Conservation (phyloP, 2,113 vertebrate species). For the Trogon surrucura region DNA sequence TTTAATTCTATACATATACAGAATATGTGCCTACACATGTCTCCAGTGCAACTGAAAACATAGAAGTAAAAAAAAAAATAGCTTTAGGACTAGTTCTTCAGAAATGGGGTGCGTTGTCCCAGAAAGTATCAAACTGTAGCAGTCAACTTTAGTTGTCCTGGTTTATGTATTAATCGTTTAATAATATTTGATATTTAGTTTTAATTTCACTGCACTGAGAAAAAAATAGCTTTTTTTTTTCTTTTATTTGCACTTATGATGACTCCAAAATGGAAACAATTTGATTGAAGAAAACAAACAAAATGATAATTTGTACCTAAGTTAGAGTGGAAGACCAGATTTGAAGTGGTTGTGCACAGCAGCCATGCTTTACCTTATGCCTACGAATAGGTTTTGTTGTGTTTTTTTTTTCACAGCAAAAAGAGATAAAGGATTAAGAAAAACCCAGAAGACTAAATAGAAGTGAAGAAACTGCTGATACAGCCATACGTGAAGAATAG, state of each 20-base stretch:
- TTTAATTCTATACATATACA: neutral
- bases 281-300: conserved; percentile 34
- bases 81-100: neutral
- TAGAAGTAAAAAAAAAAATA: neutral
- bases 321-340: neutral
- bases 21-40: neutral
- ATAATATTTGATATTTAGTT: neutral
- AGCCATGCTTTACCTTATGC: neutral
- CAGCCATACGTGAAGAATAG: conserved; percentile 52
- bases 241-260: neutral
- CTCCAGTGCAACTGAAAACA: neutral
- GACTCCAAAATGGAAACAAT: neutral
- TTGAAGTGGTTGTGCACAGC: neutral
- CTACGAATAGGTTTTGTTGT: neutral
- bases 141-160: neutral
- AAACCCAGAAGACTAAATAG: conserved; percentile 69
- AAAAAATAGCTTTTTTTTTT: neutral
- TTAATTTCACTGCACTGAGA: neutral
- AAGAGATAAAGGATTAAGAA: conserved; percentile 47
- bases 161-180: neutral
- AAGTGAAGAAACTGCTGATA: conserved; percentile 69
- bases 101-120: neutral
- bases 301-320: neutral
- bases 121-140: neutral
- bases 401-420: neutral